These are phyloP conservation scores for Pocillopora meandrina DNA, from an alignment of 92 coral and sea anemone species.

Conservation along the genomic window DNA sequence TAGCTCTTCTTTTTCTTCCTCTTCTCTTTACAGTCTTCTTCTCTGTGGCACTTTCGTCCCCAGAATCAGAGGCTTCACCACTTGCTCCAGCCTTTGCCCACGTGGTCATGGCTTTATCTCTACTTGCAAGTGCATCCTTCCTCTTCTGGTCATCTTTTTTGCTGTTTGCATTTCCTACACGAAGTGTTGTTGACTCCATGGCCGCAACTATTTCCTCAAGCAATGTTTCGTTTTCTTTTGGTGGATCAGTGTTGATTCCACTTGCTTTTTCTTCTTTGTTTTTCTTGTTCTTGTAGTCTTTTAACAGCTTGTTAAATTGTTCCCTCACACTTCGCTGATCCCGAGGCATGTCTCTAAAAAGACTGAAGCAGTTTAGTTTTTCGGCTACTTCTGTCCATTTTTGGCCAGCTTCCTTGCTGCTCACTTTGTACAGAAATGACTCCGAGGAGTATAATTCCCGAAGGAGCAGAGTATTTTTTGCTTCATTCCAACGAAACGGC, in stretches of 20 bases:
- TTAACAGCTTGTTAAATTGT: conserved; percentile 67
- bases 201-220: conserved; percentile 64
- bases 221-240: conserved; percentile 52
- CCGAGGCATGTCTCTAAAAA: conserved; percentile 56
- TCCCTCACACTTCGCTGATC: conserved; percentile 73
- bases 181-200: conserved; percentile 65
- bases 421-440: conserved; percentile 67
- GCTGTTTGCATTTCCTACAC: conserved; percentile 8
- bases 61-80: conserved; percentile 56
- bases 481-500: no score
- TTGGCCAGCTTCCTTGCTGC: conserved; percentile 65
- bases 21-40: conserved; percentile 43
- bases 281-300: conserved; percentile 65
- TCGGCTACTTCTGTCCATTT: conserved; percentile 43
- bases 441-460: conserved; percentile 42
- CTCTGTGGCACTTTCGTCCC: conserved; percentile 48
- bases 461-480: no score
- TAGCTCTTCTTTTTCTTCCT: conserved; percentile 61
- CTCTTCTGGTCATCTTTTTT: conserved; percentile 61
- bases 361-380: conserved; percentile 48
- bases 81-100: conserved; percentile 62
- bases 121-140: conserved; percentile 64
- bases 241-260: conserved; percentile 73
- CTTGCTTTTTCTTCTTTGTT: conserved; percentile 51
- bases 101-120: conserved; percentile 71